These are phyloP conservation scores for Drosophila neoperkinsi DNA, from an alignment of 2,888 invertebrate genomes.

Conservation along the genomic window DNA sequence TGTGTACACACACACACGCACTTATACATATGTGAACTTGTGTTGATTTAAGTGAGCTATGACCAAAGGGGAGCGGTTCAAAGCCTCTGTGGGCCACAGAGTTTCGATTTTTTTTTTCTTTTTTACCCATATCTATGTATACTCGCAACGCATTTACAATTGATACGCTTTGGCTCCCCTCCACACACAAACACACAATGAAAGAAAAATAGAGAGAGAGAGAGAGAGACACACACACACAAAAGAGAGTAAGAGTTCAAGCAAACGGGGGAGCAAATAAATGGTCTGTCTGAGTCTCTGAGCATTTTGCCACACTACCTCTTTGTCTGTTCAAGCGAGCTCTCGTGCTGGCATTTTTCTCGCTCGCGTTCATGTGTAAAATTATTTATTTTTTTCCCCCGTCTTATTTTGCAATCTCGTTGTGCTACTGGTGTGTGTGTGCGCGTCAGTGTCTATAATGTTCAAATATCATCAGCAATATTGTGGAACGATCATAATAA, in stretches of 20 bases:
- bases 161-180: slow-evolving; percentile 47
- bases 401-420: slow-evolving; percentile 52
- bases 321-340: slow-evolving; percentile 72
- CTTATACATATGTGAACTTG: slow-evolving; percentile 52
- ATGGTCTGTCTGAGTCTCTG: slow-evolving; percentile 61
- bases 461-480: slow-evolving; percentile 26
- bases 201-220: slow-evolving; percentile 29
- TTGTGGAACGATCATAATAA: slow-evolving; percentile 35
- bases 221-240: slow-evolving; percentile 17
- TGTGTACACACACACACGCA: slow-evolving; percentile 27
- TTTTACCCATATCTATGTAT: slow-evolving; percentile 68
- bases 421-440: slow-evolving; percentile 20
- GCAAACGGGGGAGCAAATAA: slow-evolving; percentile 51
- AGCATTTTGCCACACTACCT: slow-evolving; percentile 70
- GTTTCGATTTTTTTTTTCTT: slow-evolving; percentile 74
- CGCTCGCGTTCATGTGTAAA: slow-evolving; percentile 62
- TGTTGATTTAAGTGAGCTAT: slow-evolving; percentile 62
- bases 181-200: slow-evolving; percentile 34
- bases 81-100: slow-evolving; percentile 57
- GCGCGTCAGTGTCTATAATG: slow-evolving; percentile 40
- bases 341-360: slow-evolving; percentile 65
- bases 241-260: slow-evolving; percentile 48
- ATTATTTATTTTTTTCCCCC: slow-evolving; percentile 59
- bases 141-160: slow-evolving; percentile 67
- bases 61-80: slow-evolving; percentile 60